Base-by-base conservation (phyloP, 2,113 vertebrate genomes). In the Bagarius yarrelli region DNA sequence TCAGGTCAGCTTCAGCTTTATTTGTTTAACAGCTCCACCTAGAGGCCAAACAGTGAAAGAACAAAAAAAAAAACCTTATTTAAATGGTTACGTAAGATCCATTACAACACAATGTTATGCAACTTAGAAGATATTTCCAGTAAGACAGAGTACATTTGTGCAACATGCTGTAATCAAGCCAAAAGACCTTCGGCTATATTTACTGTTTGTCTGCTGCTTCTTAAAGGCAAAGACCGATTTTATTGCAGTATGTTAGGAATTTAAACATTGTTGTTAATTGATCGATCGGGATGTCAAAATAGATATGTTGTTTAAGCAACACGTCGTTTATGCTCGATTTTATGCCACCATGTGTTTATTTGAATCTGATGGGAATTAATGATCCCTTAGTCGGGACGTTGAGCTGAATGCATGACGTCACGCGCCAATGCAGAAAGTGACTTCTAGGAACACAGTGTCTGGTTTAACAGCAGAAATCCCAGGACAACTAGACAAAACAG, bases 101-200 rank as follows among this genome's bases (percentile, higher is more conserved):
- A 84, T 94, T 93, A 92, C 90, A 88, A 90, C 93, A 93, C 89
- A 87, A 83, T 73, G 89, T 94, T 93, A 94, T 85, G 91, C 89
- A 94, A 94, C 86, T 66, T 73, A 85, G 91, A 88, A 90, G 88
- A 85, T 89, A 85, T 86, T 88, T 88, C 77, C 85, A 81, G 82
- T 87, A 82, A 86, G 89, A 87, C 84, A n/a, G 67, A 87, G 88
- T 85, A 87, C 69, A 79, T 85, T 82, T 87, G 85, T 87, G 69
- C 84, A 86, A 80, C 83, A 86, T 88, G 75, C 56, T 80, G 79
- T 80, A 56, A 80, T 74, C 40, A 63, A 61, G 52, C 53, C 23
- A 78, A 84, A 75, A 63, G 71, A 64, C 59, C 32, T 80, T 59
- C 23, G 9, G 52, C 15, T 71, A 36, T 66, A 52, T 36, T 69